A percentile compares a stretch with the other conserved stretches of the same genome.
phyloP scores from a whole-genome alignment of 2,888 invertebrate genomes.

The Dryobota labecula region DNA sequence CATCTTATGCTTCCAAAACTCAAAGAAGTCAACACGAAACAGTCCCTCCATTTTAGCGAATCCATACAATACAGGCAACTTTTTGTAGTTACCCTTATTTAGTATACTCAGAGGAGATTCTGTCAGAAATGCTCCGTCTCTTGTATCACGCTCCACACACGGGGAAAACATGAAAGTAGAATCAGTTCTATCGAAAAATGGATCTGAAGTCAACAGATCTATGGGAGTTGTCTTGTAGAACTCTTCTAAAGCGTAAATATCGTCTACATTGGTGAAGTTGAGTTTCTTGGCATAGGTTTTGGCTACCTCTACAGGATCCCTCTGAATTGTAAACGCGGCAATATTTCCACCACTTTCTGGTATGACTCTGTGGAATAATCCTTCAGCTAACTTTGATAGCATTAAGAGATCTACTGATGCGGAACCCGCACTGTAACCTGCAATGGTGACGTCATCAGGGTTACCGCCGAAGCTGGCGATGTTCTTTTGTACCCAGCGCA shows the following conservation, averaged over 20 bases:
- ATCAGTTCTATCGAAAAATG: constrained; percentile 61
- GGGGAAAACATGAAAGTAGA: constrained; percentile 60
- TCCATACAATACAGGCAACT: constrained; percentile 76
- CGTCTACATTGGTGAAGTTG: constrained; percentile 69
- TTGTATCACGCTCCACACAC: constrained; percentile 68
- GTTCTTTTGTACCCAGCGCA: constrained; percentile 77
- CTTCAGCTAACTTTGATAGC: constrained; percentile 71
- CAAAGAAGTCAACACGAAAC: constrained; percentile 53
- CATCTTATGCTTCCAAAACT: constrained; percentile 72
- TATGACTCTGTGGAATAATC: constrained; percentile 74
- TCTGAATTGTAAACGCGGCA: constrained; percentile 66
- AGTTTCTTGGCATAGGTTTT: constrained; percentile 66
- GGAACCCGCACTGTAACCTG: constrained; percentile 74
- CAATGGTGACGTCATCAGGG: constrained; percentile 75
- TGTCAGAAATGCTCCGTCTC: constrained; percentile 67
- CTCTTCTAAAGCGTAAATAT: constrained; percentile 73
- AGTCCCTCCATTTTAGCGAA: constrained; percentile 74
- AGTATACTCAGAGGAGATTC: constrained; percentile 74
- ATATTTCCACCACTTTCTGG: constrained; percentile 75
- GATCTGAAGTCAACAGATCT: constrained; percentile 58
- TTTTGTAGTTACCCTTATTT: constrained; percentile 68
- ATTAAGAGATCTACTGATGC: constrained; percentile 73
- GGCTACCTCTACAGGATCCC: constrained; percentile 59
- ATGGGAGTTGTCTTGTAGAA: constrained; percentile 71
- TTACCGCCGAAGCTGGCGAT: constrained; percentile 77